A percentile compares a stretch with the other conserved stretches of the same genome.
Evolutionary conservation across 2,888 invertebrate genomes (phyloP).

Genomic region (Hydrotaea diabolus): DNA sequence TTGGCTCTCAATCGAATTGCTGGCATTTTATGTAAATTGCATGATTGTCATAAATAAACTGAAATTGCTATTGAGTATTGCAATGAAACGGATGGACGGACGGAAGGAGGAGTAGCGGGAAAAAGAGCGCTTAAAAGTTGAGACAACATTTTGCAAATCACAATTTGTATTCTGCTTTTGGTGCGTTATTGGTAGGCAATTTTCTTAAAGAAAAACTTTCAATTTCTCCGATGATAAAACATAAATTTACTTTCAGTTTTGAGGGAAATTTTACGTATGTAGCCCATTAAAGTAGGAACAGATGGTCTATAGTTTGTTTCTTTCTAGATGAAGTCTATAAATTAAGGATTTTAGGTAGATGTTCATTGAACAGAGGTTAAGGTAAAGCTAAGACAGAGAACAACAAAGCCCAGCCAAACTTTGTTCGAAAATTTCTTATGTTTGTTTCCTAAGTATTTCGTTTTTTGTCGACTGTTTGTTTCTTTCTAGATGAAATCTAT

Average conservation of each 20-base stretch:
- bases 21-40: background rate
- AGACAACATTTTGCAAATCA: background rate
- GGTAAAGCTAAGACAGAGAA: too few relatives aligned
- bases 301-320: background rate
- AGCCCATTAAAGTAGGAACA: background rate
- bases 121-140: background rate
- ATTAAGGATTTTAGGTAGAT: too few relatives aligned
- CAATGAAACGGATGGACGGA: too few relatives aligned
- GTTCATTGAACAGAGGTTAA: too few relatives aligned
- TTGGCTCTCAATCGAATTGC: background rate
- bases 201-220: background rate
- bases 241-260: background rate
- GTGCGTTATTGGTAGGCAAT: background rate
- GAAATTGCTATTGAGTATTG: background rate
- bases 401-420: too few relatives aligned
- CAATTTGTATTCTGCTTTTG: background rate
- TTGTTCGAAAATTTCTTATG: too few relatives aligned
- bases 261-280: background rate
- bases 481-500: too few relatives aligned
- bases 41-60: background rate
- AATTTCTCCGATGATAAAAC: background rate
- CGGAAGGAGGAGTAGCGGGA: too few relatives aligned
- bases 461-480: too few relatives aligned
- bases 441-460: too few relatives aligned
- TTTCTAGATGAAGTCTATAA: too few relatives aligned